Base-by-base conservation (phyloP, 2,113 vertebrate species). In the Apodemus sylvaticus region DNA sequence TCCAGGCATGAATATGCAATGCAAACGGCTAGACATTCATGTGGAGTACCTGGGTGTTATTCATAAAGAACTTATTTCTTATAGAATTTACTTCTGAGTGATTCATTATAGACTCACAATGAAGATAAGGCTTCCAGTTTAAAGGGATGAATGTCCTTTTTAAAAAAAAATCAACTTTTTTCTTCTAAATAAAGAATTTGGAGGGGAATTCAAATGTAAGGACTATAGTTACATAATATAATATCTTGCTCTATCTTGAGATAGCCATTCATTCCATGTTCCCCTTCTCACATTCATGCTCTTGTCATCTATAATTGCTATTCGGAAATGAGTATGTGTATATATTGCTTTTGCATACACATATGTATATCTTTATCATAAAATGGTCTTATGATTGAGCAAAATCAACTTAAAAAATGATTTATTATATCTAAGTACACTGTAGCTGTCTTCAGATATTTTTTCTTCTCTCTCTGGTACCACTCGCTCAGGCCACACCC, bases 71-170 rank as follows among this genome's bases (percentile, higher is more conserved):
- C 13, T 66, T 64, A 29, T 77, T 62, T 70, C 70, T 85, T 79
- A 64, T 74, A 96, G 68, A 48, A 62, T 92, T 34, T 90, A 60
- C 66, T 96, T 60, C 70, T 24, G 34, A 95, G 81, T 96, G 79
- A 93, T 62, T 94, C 88, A 81, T 86, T 48, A 86, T 13, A 94
- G 19, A 34, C 31, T 81, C 76, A 76, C 26, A 13, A 48, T 88
- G 62, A 95, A 91, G 39, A 60, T 20, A 74, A 48, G 7, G 1
- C 26, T 93, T 81, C 29, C 88, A 81, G 68, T 82, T 78, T 90
- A 86, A 66, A 94, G 64, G 73, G n/a, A 91, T 24, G 68, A 91
- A 13, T 81, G 77, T 89, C 53, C 70, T 81, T 92, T 89, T n/a
- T n/a, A n/a, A n/a, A n/a, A n/a, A 78, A 91, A 96, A 93, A 93